phyloP scores from a whole-genome alignment of 64 coral and sea anemone genomes.

The Stichodactyla helianthus region DNA sequence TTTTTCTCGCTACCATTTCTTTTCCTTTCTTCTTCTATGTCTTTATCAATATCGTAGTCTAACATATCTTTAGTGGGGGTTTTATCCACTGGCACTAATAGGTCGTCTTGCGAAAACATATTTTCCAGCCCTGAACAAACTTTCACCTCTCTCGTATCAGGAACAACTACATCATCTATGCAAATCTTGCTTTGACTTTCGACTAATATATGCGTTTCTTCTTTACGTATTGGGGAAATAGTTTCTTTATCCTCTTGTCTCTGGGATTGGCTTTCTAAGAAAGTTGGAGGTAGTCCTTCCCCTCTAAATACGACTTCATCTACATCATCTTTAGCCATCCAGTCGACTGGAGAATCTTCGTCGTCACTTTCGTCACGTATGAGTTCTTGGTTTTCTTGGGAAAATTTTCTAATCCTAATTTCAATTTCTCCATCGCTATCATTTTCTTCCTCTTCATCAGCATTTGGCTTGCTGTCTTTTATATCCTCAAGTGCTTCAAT shows the following conservation, averaged over 20 bases:
- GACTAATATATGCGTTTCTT: not conserved
- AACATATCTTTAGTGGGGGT: too few species aligned
- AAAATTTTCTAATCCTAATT: not conserved
- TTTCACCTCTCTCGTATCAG: not conserved
- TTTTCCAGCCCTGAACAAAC: not conserved
- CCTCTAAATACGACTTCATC: constrained; percentile 27
- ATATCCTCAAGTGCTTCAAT: not conserved
- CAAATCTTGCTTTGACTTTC: not conserved
- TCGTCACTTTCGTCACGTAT: not conserved
- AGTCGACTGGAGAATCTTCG: not conserved
- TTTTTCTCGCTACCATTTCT: not conserved
- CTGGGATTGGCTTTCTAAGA: not conserved
- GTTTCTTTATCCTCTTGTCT: not conserved
- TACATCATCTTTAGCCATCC: constrained; percentile 25
- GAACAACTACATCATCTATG: not conserved
- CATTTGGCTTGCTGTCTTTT: not conserved
- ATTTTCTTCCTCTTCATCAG: not conserved
- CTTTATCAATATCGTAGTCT: constrained; percentile 14
- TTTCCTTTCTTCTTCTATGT: constrained; percentile 7
- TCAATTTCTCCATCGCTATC: constrained; percentile 33
- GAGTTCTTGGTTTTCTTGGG: constrained; percentile 14
- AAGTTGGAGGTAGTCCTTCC: not conserved
- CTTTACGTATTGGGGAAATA: not conserved
- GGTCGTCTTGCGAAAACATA: not conserved
- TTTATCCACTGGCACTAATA: not conserved